A percentile compares a stretch with the other conserved stretches of the same genome.
These are phyloP conservation scores for Molossus alvarezi DNA, from an alignment of 2,797 vertebrate genomes.

Conservation along the genomic window DNA sequence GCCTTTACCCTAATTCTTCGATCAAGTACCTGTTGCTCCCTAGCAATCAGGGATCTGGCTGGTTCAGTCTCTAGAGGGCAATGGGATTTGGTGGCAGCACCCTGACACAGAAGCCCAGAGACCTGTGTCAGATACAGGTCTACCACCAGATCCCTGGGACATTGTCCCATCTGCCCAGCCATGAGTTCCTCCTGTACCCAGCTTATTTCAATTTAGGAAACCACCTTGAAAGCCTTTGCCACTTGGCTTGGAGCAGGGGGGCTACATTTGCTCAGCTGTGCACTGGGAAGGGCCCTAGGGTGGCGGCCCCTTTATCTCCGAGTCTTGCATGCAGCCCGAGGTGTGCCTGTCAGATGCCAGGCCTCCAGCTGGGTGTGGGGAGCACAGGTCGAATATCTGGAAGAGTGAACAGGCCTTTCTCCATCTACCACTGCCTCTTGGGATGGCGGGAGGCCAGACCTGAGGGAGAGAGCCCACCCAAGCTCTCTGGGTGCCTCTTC, in stretches of 20 bases:
- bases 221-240: not conserved
- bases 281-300: not conserved
- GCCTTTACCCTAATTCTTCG: not conserved
- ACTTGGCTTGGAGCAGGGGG: not conserved
- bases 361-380: not conserved
- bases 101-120: not conserved
- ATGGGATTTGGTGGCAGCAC: not conserved
- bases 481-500: not conserved
- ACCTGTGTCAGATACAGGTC: not conserved
- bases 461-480: not conserved
- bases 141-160: not conserved
- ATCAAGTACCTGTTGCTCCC: not conserved
- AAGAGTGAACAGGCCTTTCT: not conserved
- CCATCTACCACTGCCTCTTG: not conserved
- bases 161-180: not conserved
- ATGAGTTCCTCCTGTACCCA: not conserved
- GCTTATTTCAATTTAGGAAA: not conserved
- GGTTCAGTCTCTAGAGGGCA: not conserved
- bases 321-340: accelerated
- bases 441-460: not conserved
- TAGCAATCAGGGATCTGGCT: not conserved
- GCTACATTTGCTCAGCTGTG: not conserved
- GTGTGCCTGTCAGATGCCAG: not conserved
- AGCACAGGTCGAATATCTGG: too few species aligned
- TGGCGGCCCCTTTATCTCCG: not conserved